A percentile compares a stretch with the other conserved stretches of the same genome.
Conservation (phyloP, 2,888 invertebrate genomes). For the Bhutanitis thaidina region DNA sequence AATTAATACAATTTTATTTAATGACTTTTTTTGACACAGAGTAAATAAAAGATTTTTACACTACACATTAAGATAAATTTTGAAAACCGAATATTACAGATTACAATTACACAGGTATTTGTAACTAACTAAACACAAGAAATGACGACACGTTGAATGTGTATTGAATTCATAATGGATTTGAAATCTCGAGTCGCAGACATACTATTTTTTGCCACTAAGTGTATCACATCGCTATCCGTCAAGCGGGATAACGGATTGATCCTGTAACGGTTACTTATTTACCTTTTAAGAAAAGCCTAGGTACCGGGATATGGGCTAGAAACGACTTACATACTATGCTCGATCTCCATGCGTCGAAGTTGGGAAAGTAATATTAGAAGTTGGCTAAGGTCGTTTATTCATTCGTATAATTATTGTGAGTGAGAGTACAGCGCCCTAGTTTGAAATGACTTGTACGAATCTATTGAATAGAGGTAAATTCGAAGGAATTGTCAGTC, state of each 20-base stretch:
- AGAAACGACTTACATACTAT: neutral
- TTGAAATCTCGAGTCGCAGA: slow-evolving; percentile 2
- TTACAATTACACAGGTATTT: too few species aligned
- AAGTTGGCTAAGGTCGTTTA: neutral
- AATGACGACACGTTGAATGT: neutral
- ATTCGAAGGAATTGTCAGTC: neutral
- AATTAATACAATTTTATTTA: too few species aligned
- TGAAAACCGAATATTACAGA: too few species aligned
- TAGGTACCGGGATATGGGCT: slow-evolving; percentile 4
- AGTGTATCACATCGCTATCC: slow-evolving; percentile 10
- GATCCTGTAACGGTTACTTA: slow-evolving; percentile 19
- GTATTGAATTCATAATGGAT: slow-evolving; percentile 4
- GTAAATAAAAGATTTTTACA: too few species aligned
- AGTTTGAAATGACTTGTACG: neutral
- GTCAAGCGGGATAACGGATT: slow-evolving; percentile 18
- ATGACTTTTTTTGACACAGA: too few species aligned
- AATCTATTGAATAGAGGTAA: neutral
- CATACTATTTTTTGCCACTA: slow-evolving; percentile 7
- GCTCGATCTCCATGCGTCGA: neutral
- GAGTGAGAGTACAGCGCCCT: neutral
- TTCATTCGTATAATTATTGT: neutral
- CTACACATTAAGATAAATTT: too few species aligned
- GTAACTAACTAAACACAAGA: too few species aligned
- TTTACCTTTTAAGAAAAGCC: slow-evolving; percentile 10
- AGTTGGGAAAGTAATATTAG: neutral